Evolutionary conservation across 2,797 vertebrate genomes (phyloP), one percentile per base, ranked within the genome.

Genomic region (Smutsia gigantea): DNA sequence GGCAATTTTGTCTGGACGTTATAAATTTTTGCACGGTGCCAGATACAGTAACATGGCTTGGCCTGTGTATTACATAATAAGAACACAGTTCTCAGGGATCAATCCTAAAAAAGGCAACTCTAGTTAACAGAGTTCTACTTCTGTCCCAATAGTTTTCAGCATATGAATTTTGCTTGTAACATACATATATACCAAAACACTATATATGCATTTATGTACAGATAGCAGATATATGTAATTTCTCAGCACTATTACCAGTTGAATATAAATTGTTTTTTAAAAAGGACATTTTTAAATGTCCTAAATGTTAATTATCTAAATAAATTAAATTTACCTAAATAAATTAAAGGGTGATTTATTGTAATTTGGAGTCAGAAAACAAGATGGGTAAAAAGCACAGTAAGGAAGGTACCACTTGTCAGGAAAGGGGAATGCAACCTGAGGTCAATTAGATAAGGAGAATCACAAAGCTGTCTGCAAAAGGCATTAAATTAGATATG

Each of bases 1-100:
- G 97, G 97, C 93, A 96, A 82, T 87, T 90, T 96, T 94, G 97
- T 78, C 94, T 95, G 91, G 95, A 95, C 49, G 42, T 89, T 59
- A 88, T 37, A 91, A 68, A 78, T 74, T 94, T 5, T 96, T 96
- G 82, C 64, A 79, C n/a, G 57, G 2, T 90, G 86, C 87, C 49
- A 85, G 94, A 61, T 77, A 85, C 39, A 75, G 81, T 63, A 71
- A 46, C 63, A 84, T 64, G 87, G 74, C 51, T 74, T 83, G 29
- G 12, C 74, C 87, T 74, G 2, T 77, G 7, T 49, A 17, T 61
- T 93, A 94, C 59, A 57, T 86, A 96, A 97, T 53, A 66, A 23
- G 71, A 90, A 90, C 71, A 95, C 23, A 29, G 55, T 29, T 90
- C 79, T 88, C 68, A 74, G 92, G 64, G 25, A 29, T 72, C 34